Conservation (phyloP, 2,113 vertebrate species). For the Thalassoma bifasciatum region DNA sequence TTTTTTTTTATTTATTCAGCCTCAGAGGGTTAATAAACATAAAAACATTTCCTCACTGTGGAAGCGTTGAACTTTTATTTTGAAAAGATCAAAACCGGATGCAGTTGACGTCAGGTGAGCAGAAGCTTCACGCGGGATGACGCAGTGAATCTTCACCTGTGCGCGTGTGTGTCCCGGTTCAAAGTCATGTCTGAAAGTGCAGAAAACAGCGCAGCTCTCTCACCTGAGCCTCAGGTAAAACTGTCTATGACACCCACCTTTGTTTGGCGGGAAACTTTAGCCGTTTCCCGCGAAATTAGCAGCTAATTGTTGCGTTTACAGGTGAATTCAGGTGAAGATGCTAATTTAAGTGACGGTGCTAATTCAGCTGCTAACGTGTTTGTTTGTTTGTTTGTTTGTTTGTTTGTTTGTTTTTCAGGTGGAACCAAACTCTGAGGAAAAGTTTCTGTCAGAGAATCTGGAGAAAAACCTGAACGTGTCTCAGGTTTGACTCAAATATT, state of each 20-base stretch:
- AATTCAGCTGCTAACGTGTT: too few relatives aligned
- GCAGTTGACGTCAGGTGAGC: neutral
- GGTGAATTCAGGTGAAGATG: too few relatives aligned
- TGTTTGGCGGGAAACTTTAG: neutral
- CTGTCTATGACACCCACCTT: neutral
- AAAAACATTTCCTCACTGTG: too few relatives aligned
- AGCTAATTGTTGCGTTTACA: too few relatives aligned
- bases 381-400: too few relatives aligned
- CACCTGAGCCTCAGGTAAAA: neutral
- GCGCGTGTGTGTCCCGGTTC: neutral
- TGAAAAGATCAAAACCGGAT: slow-evolving; percentile 7
- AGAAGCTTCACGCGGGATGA: neutral
- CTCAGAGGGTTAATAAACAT: too few relatives aligned
- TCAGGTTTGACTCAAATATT: neutral
- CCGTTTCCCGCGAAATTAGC: too few relatives aligned
- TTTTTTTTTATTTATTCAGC: too few relatives aligned
- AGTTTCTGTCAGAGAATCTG: neutral
- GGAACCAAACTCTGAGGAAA: too few relatives aligned
- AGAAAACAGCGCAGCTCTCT: rapidly evolving
- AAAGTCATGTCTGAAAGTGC: neutral
- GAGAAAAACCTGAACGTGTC: neutral
- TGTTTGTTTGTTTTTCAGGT: too few relatives aligned
- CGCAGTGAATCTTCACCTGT: neutral
- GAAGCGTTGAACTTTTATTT: slow-evolving; percentile 2
- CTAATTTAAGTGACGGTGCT: too few relatives aligned